Evolutionary conservation across 2,888 invertebrate genomes (phyloP).

Genomic region (Tetropium fuscum): DNA sequence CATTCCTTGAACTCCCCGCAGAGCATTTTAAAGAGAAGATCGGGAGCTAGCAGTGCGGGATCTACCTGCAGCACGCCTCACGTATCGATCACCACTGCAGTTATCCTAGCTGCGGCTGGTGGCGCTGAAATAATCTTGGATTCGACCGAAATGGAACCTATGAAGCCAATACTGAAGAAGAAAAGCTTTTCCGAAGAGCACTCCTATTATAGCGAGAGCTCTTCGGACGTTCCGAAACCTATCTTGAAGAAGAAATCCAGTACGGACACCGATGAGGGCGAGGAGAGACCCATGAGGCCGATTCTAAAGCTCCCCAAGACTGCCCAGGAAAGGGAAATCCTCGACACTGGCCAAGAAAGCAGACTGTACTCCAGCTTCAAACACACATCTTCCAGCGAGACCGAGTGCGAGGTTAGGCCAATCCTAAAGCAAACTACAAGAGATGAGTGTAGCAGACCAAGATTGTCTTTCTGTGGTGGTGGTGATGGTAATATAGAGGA

Average conservation of each 20-base stretch:
- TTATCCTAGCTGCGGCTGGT: conserved; percentile 74
- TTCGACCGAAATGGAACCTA: conserved; percentile 63
- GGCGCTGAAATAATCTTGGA: conserved; percentile 64
- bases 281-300: conserved; percentile 79
- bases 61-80: conserved; percentile 74
- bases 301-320: conserved; percentile 79
- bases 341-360: conserved; percentile 37
- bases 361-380: conserved; percentile 31
- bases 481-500: conserved; percentile 58
- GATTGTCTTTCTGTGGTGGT: conserved; percentile 74
- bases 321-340: conserved; percentile 47
- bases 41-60: conserved; percentile 72
- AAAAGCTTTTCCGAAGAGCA: conserved; percentile 81
- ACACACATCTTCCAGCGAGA: conserved; percentile 66
- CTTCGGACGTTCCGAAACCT: conserved; percentile 72
- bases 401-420: conserved; percentile 72
- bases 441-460: conserved; percentile 73
- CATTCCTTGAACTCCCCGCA: conserved; percentile 76
- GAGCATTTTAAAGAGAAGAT: conserved; percentile 84
- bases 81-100: conserved; percentile 77
- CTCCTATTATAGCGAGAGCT: conserved; percentile 66
- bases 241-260: conserved; percentile 90
- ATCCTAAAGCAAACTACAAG: conserved; percentile 75
- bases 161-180: conserved; percentile 86
- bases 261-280: conserved; percentile 80